Evolutionary conservation across 2,888 invertebrate genomes (phyloP).

Genomic region (Athalia rosae): DNA sequence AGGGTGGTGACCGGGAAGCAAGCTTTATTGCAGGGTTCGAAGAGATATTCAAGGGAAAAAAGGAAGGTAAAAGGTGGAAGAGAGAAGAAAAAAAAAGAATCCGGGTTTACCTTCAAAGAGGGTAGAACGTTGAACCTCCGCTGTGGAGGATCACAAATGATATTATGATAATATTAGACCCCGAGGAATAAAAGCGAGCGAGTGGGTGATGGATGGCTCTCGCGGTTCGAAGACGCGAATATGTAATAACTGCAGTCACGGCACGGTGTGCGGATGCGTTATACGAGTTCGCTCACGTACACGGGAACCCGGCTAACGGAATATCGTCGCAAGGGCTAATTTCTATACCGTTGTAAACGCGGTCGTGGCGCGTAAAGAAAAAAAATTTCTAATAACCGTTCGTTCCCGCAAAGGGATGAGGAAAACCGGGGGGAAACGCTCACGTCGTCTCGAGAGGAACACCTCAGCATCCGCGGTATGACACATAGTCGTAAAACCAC

Average conservation of each 20-base stretch:
- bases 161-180: slow-evolving; percentile 64
- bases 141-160: slow-evolving; percentile 50
- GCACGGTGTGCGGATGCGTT: slow-evolving; percentile 50
- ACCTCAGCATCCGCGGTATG: too few relatives aligned
- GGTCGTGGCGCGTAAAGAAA: slow-evolving; percentile 17
- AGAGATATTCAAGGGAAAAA: background rate
- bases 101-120: too few relatives aligned
- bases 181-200: slow-evolving; percentile 46
- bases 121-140: background rate
- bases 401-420: too few relatives aligned
- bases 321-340: background rate
- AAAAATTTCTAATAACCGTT: slow-evolving; percentile 53
- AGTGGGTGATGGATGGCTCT: slow-evolving; percentile 61
- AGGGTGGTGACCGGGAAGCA: too few relatives aligned
- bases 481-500: too few relatives aligned
- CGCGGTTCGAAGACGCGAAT: slow-evolving; percentile 51
- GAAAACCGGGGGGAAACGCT: too few relatives aligned
- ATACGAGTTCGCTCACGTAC: slow-evolving; percentile 59
- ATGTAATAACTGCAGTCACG: slow-evolving; percentile 54
- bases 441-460: too few relatives aligned
- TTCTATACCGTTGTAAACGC: too few relatives aligned
- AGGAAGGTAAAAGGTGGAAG: background rate
- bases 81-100: background rate
- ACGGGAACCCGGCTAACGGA: background rate
- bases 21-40: slow-evolving; percentile 7